Percentiles rank a stretch among this genome's conserved stretches.
Conservation (phyloP, 2,888 invertebrate genomes). For the Imbricaverruca yamaguchii region DNA sequence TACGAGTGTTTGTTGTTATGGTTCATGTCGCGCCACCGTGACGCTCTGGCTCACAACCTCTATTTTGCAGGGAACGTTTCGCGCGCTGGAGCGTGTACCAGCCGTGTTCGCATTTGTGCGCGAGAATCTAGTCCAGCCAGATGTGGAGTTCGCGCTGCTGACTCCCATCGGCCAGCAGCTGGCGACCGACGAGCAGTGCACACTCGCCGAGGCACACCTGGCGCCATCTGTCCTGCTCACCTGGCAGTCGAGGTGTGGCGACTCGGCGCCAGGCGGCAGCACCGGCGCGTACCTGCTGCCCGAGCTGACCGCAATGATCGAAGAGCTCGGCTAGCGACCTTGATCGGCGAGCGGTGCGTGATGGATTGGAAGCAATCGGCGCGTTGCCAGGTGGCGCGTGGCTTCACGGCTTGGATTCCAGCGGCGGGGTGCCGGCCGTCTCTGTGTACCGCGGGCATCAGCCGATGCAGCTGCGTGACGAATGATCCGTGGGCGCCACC, state of each 20-base stretch:
- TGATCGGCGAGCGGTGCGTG: background rate
- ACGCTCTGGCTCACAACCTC: too few relatives aligned
- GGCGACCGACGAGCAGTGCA: background rate
- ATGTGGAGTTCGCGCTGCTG: background rate
- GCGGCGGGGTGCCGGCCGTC: background rate
- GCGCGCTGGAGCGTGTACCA: background rate
- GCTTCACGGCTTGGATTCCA: background rate
- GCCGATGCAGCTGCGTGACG: background rate
- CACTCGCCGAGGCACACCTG: background rate
- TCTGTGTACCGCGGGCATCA: background rate
- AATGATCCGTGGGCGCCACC: too few relatives aligned
- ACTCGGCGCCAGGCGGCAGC: background rate
- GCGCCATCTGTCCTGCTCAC: slow-evolving; percentile 1
- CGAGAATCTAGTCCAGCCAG: background rate
- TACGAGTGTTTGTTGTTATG: too few relatives aligned
- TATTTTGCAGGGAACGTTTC: slow-evolving; percentile 18
- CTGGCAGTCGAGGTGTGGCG: slow-evolving; percentile 2
- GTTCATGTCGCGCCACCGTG: too few relatives aligned
- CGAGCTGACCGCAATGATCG: background rate
- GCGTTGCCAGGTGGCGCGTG: background rate
- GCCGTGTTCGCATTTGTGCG: background rate
- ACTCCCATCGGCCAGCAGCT: background rate
- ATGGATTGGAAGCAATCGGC: background rate
- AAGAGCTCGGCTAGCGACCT: background rate
- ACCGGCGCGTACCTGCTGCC: slow-evolving; percentile 8